Conservation (phyloP, 2,888 invertebrate genomes). For the Clivina fossor region DNA sequence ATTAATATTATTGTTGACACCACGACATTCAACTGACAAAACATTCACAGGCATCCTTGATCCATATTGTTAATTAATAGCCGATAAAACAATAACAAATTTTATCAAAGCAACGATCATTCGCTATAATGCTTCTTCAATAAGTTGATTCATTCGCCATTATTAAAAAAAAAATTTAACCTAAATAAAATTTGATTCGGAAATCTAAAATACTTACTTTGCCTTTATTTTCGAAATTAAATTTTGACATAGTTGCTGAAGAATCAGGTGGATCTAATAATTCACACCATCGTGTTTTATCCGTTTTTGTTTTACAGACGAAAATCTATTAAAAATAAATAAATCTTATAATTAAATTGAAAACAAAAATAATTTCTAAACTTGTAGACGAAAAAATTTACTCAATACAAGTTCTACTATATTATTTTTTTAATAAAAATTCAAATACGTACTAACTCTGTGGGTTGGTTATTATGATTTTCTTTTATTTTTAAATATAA, state of each 20-base stretch:
- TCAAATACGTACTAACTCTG: conserved; percentile 6
- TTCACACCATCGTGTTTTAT: conserved; percentile 14
- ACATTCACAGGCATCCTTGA: too few species aligned
- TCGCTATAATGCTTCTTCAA: too few species aligned
- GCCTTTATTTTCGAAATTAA: not conserved
- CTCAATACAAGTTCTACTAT: too few species aligned
- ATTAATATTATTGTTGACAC: too few species aligned
- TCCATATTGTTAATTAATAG: too few species aligned
- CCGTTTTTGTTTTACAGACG: conserved; percentile 3
- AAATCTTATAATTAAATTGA: not conserved
- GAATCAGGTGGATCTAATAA: conserved; percentile 17
- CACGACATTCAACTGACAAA: too few species aligned
- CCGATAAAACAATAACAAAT: too few species aligned
- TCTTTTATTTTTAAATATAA: conserved; percentile 7
- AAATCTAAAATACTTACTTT: not conserved
- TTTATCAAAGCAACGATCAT: too few species aligned
- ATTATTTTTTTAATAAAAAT: not conserved
- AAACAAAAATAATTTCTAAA: not conserved
- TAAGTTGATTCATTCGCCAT: too few species aligned
- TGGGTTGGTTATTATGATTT: not conserved
- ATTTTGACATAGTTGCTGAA: not conserved
- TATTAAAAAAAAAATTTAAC: not conserved
- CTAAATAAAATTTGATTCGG: too few species aligned
- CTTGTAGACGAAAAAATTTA: not conserved
- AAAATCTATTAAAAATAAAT: conserved; percentile 8